Conservation (phyloP, 2,113 vertebrate genomes). For the Prionailurus viverrinus region DNA sequence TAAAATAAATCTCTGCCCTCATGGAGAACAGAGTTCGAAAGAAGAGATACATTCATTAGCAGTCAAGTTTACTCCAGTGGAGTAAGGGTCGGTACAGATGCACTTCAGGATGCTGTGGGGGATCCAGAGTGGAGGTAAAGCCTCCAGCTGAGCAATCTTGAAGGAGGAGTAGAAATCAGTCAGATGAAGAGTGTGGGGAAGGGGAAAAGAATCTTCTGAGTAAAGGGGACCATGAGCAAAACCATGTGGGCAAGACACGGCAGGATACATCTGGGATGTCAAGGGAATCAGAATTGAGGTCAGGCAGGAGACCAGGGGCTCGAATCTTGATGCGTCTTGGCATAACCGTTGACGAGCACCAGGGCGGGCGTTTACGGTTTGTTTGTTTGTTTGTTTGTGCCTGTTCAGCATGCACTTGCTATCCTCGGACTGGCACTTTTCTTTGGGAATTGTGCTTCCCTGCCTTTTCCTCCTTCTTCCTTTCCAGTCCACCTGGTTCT, state of each 20-base stretch:
- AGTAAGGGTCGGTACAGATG: not conserved
- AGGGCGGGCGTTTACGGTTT: not conserved
- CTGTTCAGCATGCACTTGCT: not conserved
- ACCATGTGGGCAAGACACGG: not conserved
- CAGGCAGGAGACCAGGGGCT: not conserved
- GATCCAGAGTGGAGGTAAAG: not conserved
- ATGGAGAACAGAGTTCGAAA: not conserved
- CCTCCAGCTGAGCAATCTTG: not conserved
- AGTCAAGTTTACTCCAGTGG: slow-evolving; percentile 7
- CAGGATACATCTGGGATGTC: not conserved
- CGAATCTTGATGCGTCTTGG: not conserved
- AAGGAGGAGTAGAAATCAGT: slow-evolving; percentile 3
- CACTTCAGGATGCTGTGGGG: not conserved
- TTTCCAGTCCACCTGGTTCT: not conserved
- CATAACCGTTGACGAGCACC: not conserved
- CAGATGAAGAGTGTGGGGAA: not conserved
- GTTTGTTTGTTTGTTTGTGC: not conserved
- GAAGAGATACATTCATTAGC: not conserved
- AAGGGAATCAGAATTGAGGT: not conserved
- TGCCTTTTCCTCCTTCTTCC: not conserved
- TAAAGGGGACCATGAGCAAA: not conserved
- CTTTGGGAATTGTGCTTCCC: not conserved
- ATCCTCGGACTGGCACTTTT: not conserved
- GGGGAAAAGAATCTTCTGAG: not conserved
- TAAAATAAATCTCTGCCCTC: not conserved